phyloP scores from a whole-genome alignment of 2,113 vertebrate species.

The Brienomyrus brachyistius region DNA sequence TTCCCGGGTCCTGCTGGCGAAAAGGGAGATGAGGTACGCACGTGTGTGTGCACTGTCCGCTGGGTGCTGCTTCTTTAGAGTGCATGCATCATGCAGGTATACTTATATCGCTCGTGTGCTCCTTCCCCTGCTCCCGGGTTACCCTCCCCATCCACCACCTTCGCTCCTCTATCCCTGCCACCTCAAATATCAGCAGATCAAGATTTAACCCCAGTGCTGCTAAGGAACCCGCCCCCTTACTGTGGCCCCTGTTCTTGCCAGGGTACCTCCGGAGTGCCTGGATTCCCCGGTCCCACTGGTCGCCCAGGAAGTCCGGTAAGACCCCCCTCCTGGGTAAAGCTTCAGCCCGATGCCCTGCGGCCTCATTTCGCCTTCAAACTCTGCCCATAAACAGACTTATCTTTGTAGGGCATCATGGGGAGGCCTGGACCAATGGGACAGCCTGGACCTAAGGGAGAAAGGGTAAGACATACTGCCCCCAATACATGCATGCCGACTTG shows the following conservation, averaged over 20 bases:
- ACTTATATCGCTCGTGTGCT: neutral
- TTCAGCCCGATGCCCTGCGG: neutral
- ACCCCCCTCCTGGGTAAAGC: neutral
- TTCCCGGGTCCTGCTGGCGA: conserved; percentile 82
- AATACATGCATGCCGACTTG: too few species aligned
- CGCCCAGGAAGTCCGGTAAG: neutral
- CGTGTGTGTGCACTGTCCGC: neutral
- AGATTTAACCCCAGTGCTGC: neutral
- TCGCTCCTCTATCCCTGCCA: neutral
- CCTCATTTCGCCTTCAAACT: neutral
- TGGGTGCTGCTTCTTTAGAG: neutral
- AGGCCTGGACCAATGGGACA: neutral
- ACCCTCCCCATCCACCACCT: neutral
- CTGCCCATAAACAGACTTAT: neutral
- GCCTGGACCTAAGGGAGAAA: neutral
- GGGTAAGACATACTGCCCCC: neutral
- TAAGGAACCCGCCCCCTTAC: neutral
- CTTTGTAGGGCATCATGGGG: neutral
- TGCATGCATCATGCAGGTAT: neutral
- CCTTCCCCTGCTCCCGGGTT: neutral
- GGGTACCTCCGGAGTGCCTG: neutral
- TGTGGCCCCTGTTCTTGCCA: neutral
- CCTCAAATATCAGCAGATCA: neutral
- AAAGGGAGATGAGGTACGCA: conserved; percentile 87
- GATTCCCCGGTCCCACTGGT: neutral